phyloP scores from a whole-genome alignment of 1,140 invertebrate genomes.

The Bemisia tabaci region DNA sequence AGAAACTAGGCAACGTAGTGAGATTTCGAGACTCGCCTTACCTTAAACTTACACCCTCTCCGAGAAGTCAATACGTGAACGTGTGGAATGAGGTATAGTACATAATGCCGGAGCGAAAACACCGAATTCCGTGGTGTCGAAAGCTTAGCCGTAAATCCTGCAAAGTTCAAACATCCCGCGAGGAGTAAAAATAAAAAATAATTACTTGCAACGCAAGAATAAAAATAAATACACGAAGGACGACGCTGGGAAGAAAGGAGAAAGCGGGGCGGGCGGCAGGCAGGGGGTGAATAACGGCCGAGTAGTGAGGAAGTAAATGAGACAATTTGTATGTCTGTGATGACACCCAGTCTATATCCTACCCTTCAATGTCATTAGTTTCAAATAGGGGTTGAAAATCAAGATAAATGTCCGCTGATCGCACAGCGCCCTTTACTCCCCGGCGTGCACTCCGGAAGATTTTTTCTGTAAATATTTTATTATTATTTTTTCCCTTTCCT shows the following conservation, averaged over 20 bases:
- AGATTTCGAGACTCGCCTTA: no score
- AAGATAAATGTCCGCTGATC: neutral
- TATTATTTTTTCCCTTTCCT: neutral
- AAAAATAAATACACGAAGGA: neutral
- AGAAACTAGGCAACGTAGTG: no score
- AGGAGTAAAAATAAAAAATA: neutral
- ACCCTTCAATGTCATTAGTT: neutral
- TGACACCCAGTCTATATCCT: neutral
- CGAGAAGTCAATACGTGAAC: no score
- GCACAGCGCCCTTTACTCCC: no score
- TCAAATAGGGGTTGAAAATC: neutral
- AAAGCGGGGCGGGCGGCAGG: neutral
- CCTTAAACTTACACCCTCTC: no score
- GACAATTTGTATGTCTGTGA: neutral
- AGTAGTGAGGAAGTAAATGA: neutral
- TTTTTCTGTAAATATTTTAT: slow-evolving; percentile 1
- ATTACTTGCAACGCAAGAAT: neutral
- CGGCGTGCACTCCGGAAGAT: neutral
- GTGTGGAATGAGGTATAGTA: no score
- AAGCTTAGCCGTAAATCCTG: no score
- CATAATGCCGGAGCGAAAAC: no score
- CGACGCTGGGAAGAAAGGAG: neutral
- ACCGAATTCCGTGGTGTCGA: no score
- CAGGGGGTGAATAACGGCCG: neutral
- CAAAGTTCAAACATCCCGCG: neutral